Evolutionary conservation across 2,797 vertebrate species (phyloP).

Genomic region (Atherinosoma microstoma): DNA sequence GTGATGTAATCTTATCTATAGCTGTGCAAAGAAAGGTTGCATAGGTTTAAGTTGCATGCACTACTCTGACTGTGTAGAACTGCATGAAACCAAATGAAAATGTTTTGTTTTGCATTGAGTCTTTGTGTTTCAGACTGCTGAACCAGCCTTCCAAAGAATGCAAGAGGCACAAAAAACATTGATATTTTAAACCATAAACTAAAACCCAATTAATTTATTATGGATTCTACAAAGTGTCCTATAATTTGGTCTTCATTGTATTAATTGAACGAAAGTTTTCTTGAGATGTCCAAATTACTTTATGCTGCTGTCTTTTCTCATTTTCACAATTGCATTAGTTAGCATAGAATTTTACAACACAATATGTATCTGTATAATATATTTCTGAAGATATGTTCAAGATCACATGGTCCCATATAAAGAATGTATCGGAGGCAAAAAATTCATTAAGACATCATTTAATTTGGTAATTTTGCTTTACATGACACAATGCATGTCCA

Average conservation of each 20-base stretch:
- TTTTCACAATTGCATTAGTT: neutral
- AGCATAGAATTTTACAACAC: neutral
- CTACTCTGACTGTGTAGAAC: neutral
- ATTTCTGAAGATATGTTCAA: neutral
- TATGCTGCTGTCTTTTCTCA: neutral
- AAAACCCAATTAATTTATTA: too few relatives aligned
- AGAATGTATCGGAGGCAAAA: slow-evolving; percentile 46
- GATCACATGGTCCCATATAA: neutral
- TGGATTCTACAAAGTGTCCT: too few relatives aligned
- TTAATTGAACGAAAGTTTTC: neutral
- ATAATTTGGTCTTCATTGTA: neutral
- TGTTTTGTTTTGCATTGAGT: neutral
- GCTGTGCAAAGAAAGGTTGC: neutral
- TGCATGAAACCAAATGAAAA: neutral
- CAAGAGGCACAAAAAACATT: neutral
- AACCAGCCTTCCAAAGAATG: neutral
- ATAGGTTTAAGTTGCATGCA: neutral
- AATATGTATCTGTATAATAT: neutral
- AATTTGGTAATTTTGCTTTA: slow-evolving; percentile 85
- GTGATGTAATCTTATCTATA: neutral
- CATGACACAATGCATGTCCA: slow-evolving; percentile 81
- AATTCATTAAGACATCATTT: slow-evolving; percentile 80
- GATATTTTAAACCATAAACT: neutral
- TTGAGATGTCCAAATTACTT: neutral
- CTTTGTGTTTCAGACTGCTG: neutral